A percentile compares a stretch with the other conserved stretches of the same genome.
Conservation (phyloP, 2,797 vertebrate species). For the Psittacula derbiana region DNA sequence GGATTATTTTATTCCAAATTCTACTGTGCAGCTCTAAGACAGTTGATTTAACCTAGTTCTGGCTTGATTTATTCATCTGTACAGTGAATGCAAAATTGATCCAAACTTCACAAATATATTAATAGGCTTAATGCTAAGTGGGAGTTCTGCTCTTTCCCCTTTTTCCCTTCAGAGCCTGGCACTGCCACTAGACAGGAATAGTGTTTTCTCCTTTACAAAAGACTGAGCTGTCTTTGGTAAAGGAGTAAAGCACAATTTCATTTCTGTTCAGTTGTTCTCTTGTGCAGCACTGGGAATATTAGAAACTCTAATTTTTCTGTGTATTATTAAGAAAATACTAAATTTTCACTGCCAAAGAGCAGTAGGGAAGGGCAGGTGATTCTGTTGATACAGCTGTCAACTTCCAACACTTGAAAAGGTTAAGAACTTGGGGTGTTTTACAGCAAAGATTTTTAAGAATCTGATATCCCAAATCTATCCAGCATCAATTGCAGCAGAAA, state of each 20-base stretch:
- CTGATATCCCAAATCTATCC: constrained; percentile 32
- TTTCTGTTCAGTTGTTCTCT: not conserved
- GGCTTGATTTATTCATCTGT: not conserved
- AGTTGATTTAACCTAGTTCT: not conserved
- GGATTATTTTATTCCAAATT: not conserved
- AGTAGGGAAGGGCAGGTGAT: not conserved
- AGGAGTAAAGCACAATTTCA: not conserved
- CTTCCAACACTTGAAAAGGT: not conserved
- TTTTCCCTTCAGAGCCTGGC: not conserved
- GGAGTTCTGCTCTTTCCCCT: not conserved
- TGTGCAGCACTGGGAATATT: not conserved
- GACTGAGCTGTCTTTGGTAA: not conserved
- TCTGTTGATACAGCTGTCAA: not conserved
- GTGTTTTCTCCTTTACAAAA: not conserved
- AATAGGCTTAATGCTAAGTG: not conserved
- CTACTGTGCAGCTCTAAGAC: not conserved
- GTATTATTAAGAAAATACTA: not conserved
- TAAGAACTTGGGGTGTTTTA: constrained; percentile 1
- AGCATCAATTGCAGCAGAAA: constrained; percentile 56
- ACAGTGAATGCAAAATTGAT: not conserved
- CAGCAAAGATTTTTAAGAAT: constrained; percentile 25
- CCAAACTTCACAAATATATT: not conserved
- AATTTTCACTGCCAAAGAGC: not conserved
- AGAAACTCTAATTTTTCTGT: not conserved
- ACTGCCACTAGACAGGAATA: not conserved